Percentiles rank a stretch among this genome's conserved stretches.
Conservation (phyloP, 2,797 vertebrate species). For the Discoglossus pictus region DNA sequence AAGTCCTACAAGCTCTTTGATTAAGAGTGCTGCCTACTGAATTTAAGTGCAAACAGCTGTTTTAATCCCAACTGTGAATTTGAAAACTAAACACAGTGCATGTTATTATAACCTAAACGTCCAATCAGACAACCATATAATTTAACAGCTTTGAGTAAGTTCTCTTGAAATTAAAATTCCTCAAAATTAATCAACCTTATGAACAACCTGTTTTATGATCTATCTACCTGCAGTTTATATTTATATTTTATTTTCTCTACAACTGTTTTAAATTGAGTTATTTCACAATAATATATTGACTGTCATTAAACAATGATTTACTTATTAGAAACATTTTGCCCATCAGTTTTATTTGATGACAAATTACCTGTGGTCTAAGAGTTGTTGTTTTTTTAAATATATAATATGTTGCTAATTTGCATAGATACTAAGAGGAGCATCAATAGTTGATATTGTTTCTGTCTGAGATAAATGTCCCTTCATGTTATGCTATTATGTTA, state of each 20-base stretch:
- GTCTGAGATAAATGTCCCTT: too few species aligned
- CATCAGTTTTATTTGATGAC: too few species aligned
- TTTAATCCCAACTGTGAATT: constrained; percentile 70
- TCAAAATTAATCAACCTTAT: constrained; percentile 65
- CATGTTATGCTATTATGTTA: too few species aligned
- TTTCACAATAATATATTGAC: too few species aligned
- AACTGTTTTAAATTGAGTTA: not conserved
- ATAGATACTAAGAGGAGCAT: too few species aligned
- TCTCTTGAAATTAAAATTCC: constrained; percentile 71
- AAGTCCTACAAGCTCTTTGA: constrained; percentile 73
- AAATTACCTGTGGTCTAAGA: not conserved
- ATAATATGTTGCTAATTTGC: too few species aligned
- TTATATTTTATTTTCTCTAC: not conserved
- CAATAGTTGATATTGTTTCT: too few species aligned
- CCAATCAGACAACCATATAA: constrained; percentile 75
- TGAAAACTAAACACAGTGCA: constrained; percentile 74
- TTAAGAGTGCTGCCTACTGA: constrained; percentile 72
- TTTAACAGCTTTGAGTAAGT: constrained; percentile 75
- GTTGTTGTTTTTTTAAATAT: too few species aligned
- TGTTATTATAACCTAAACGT: constrained; percentile 80
- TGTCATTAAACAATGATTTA: too few species aligned
- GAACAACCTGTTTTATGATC: constrained; percentile 65
- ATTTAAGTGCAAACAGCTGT: constrained; percentile 80
- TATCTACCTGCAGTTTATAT: constrained; percentile 54
- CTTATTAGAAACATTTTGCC: too few species aligned